Evolutionary conservation across 2,797 vertebrate genomes (phyloP).

Genomic region (Heliangelus exortis): DNA sequence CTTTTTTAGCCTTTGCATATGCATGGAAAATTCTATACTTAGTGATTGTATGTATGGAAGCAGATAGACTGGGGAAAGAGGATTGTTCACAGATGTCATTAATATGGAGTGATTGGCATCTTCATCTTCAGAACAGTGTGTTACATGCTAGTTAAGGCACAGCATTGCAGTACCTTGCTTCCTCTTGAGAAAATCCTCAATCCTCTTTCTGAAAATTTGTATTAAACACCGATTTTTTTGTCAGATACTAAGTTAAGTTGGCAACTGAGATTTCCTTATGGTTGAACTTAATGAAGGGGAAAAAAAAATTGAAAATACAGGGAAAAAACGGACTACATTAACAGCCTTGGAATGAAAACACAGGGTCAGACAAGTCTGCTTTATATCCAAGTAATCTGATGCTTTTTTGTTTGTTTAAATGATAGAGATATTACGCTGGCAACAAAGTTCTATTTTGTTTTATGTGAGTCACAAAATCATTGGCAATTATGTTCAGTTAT

Average conservation of each 20-base stretch:
- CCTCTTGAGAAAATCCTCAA: not conserved
- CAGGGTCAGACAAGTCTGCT: not conserved
- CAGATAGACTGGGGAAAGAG: not conserved
- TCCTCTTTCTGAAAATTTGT: not conserved
- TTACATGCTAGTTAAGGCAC: not conserved
- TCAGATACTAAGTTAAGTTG: not conserved
- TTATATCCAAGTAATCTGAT: not conserved
- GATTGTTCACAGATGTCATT: not conserved
- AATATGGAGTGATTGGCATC: accelerated
- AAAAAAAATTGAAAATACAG: not conserved
- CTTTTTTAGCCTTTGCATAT: not conserved
- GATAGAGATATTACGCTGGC: not conserved
- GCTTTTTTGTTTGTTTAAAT: not conserved
- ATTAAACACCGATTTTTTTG: not conserved
- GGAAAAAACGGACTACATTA: not conserved
- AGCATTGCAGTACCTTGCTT: not conserved
- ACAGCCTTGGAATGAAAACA: not conserved
- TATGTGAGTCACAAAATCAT: not conserved
- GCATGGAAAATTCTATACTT: not conserved
- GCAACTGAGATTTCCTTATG: not conserved
- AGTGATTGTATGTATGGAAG: not conserved
- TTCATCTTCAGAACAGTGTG: not conserved
- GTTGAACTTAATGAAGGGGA: not conserved
- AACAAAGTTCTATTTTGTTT: not conserved
- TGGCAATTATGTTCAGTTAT: not conserved